Evolutionary conservation across 2,113 vertebrate genomes (phyloP), one percentile per base, ranked within the genome.

Genomic region (Anarrhichthys ocellatus): DNA sequence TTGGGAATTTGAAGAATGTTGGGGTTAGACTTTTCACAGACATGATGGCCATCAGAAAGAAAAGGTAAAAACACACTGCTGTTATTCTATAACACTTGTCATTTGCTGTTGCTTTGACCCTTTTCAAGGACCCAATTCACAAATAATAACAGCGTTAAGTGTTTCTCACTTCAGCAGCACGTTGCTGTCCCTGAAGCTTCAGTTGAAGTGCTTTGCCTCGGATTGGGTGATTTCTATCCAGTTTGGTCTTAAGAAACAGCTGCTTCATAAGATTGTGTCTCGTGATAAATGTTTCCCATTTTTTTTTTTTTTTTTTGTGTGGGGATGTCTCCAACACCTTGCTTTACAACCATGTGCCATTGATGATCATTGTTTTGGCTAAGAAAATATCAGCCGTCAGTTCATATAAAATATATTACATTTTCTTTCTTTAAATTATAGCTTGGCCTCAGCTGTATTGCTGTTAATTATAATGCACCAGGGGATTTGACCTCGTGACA

Each of bases 401-500:
- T 40, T 67, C 38, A 67, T 66, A 54, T 67, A 20, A 80, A 74
- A 56, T 62, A 59, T 36, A 61, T 79, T 32, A 29, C 29, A 54
- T 68, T 78, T 66, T 32, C 38, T 17, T 32, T 54, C 73, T 78
- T 64, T 56, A 52, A 84, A 78, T 78, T 59, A 63, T 66, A 76
- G 50, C 72, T n/a, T 11, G 62, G 77, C 70, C 85, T 89, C 82
- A 24, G 54, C 85, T 73, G 71, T 48, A 74, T 81, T 81, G 59
- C 82, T 73, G 72, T 82, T 92, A 90, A 93, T 92, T 92, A 88
- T 80, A 85, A 79, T 73, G 73, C 68, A 63, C 70, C 83, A 29
- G 64, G 86, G 84, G 88, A 86, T 85, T 73, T 86, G 83, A 85
- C 87, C 90, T 77, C 67, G 73, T 81, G 76, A 87, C 83, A 77